These are phyloP conservation scores for Raja brachyura DNA, from an alignment of 2,113 vertebrate genomes.

Conservation along the genomic window DNA sequence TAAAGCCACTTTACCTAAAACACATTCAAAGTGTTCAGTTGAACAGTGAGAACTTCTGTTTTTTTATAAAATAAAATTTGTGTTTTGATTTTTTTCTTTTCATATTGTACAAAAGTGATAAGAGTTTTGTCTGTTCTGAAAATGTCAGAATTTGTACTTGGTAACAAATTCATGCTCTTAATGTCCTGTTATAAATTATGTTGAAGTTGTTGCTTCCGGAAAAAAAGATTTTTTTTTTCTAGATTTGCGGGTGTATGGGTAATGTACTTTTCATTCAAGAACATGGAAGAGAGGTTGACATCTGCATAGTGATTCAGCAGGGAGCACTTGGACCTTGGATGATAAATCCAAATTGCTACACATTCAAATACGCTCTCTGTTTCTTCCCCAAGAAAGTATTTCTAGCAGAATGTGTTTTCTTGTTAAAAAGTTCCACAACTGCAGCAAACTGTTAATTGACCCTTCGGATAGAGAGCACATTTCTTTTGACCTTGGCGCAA, in stretches of 20 bases:
- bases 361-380: slow-evolving; percentile 15
- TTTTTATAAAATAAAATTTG: slow-evolving; percentile 95
- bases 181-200: slow-evolving; percentile 56
- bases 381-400: slow-evolving; percentile 26
- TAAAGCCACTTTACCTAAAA: slow-evolving; percentile 92
- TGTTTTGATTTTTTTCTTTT: slow-evolving; percentile 70
- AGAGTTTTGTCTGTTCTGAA: slow-evolving; percentile 74
- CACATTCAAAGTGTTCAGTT: slow-evolving; percentile 75
- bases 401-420: slow-evolving; percentile 8
- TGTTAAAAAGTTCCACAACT: not conserved
- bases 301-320: slow-evolving; percentile 83
- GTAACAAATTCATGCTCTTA: slow-evolving; percentile 61
- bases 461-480: not conserved
- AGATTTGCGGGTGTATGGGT: slow-evolving; percentile 64
- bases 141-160: slow-evolving; percentile 71
- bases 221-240: slow-evolving; percentile 23
- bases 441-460: not conserved
- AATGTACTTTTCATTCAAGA: slow-evolving; percentile 64
- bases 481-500: slow-evolving; percentile 19
- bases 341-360: slow-evolving; percentile 12
- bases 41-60: slow-evolving; percentile 71
- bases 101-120: slow-evolving; percentile 95
- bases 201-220: slow-evolving; percentile 44
- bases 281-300: slow-evolving; percentile 66
- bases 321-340: slow-evolving; percentile 50